These are phyloP conservation scores for Tipula lateralis DNA, from an alignment of 2,888 invertebrate genomes.

Conservation along the genomic window DNA sequence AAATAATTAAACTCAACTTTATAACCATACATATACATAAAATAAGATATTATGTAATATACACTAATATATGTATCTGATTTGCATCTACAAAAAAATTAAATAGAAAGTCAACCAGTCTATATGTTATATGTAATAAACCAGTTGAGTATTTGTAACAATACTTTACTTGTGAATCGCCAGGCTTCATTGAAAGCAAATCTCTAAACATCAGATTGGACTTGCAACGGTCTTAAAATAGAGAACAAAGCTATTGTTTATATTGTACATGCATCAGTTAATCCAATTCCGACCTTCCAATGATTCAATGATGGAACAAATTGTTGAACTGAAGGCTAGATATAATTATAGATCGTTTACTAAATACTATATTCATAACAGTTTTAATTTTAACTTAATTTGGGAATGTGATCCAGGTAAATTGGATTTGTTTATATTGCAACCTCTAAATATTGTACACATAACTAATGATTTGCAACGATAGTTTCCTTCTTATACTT, in stretches of 20 bases:
- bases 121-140: not conserved
- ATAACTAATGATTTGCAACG: not conserved
- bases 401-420: not conserved
- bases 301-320: slow-evolving; percentile 24
- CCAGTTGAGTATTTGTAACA: not conserved
- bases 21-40: not conserved
- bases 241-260: no score
- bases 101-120: not conserved
- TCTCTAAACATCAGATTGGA: not conserved
- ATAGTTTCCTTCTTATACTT: not conserved
- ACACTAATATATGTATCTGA: not conserved
- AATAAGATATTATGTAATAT: not conserved
- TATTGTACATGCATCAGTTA: not conserved
- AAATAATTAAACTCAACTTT: not conserved
- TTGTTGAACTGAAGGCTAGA: not conserved
- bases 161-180: not conserved
- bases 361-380: not conserved
- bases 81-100: not conserved
- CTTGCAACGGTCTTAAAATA: no score
- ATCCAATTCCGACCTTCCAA: not conserved
- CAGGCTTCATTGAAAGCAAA: not conserved
- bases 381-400: not conserved
- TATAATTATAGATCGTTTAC: not conserved
- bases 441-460: not conserved
- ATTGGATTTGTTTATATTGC: not conserved